Percentiles rank a stretch among this genome's conserved stretches.
phyloP scores from a whole-genome alignment of 2,888 invertebrate genomes.

The Drosophila meridionalis region DNA sequence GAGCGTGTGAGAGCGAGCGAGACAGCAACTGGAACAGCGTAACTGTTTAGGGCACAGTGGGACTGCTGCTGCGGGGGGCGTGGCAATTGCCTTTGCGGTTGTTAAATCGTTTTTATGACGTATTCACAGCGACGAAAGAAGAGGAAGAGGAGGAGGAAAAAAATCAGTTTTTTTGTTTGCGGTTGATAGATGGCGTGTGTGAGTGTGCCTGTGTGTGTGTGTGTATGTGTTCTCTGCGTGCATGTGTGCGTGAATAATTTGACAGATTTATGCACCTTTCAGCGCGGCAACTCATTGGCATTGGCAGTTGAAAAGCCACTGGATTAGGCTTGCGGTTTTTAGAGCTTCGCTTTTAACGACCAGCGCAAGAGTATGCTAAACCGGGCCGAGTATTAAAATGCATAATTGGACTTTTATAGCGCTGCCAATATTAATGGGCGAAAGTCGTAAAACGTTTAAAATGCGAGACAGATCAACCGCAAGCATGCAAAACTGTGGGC shows the following conservation, averaged over 20 bases:
- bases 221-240: constrained; percentile 7
- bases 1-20: not conserved
- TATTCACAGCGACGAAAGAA: constrained; percentile 45
- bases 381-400: not conserved
- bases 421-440: constrained; percentile 21
- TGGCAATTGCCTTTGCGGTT: constrained; percentile 68
- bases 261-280: constrained; percentile 52
- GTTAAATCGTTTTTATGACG: constrained; percentile 78
- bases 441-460: constrained; percentile 17
- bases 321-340: constrained; percentile 16
- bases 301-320: constrained; percentile 18
- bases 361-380: constrained; percentile 9
- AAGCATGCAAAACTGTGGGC: constrained; percentile 8
- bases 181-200: constrained; percentile 32
- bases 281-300: constrained; percentile 14
- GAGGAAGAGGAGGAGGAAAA: not conserved
- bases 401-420: constrained; percentile 36
- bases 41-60: not conserved
- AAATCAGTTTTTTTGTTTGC: constrained; percentile 29
- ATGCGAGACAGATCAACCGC: not conserved
- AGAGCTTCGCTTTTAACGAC: constrained; percentile 30
- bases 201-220: constrained; percentile 1
- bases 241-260: constrained; percentile 59
- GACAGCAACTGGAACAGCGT: not conserved
- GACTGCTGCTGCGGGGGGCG: not conserved